phyloP scores from a whole-genome alignment of 2,797 vertebrate species.

The Lutjanus campechanus region DNA sequence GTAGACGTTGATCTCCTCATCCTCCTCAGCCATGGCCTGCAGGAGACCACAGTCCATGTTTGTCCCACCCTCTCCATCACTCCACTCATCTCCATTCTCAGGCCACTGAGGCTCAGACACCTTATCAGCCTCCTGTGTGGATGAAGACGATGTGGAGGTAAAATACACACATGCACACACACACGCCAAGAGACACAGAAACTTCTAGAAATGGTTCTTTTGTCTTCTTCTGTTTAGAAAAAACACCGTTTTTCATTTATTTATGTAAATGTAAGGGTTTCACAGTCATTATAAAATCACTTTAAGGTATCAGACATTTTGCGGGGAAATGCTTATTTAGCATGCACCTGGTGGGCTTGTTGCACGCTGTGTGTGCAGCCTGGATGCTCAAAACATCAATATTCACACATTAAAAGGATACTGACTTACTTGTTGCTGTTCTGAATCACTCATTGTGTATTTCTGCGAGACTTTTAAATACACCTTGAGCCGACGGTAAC shows the following conservation, averaged over 20 bases:
- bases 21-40: conserved; percentile 90
- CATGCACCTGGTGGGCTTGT: not conserved
- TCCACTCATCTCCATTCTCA: conserved; percentile 83
- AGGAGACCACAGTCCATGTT: conserved; percentile 81
- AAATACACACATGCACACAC: not conserved
- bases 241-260: not conserved
- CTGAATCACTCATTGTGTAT: conserved; percentile 68
- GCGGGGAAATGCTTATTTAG: not conserved
- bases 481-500: conserved; percentile 13
- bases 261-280: not conserved
- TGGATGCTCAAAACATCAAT: not conserved
- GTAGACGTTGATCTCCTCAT: conserved; percentile 89
- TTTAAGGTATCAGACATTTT: not conserved
- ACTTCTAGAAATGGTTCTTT: not conserved
- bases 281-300: not conserved
- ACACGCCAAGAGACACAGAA: not conserved
- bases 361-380: not conserved
- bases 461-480: not conserved
- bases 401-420: not conserved
- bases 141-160: not conserved
- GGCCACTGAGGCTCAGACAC: conserved; percentile 75
- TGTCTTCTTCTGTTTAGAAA: no score
- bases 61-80: conserved; percentile 73
- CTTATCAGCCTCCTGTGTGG: conserved; percentile 55
- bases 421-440: conserved; percentile 68